Base-by-base conservation (phyloP, 2,888 invertebrate species). In the Xestia xanthographa region DNA sequence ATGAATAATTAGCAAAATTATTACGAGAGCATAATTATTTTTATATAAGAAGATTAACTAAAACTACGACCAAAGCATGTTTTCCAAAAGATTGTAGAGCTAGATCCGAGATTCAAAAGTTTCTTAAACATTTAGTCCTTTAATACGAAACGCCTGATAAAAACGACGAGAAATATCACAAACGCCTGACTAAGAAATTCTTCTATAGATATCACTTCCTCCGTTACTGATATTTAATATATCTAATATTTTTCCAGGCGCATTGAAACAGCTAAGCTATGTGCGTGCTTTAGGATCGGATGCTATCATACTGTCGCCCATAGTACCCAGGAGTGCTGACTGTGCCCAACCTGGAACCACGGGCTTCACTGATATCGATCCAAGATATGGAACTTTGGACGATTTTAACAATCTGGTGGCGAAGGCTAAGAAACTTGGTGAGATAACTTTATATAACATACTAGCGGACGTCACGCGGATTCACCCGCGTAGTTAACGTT, bases 301-400 rank as follows among this genome's bases (percentile, higher is more conserved):
- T 83, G 95, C 95, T 9, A 91, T 96, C 8, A 94, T 96, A 70
- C 88, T 96, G 56, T 96, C 96, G 0, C 90, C 96, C 0, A 69
- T 96, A 68, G 87, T 90, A 3, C 67, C 90, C 5, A 92, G 86
- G 75, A 96, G 93, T 80, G 80, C 86, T 95, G 97, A 97, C 26
- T 99, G 99, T 92, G 97, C 97, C 90, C 98, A 98, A 1, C 98
- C 99, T 82, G 99, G 99, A 73, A 97, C 98, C 50, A 94, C 97
- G 0, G 97, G 98, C 92, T 98, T 98, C 89, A 96, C 90, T 1
- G 97, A 97, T 26, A 97, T 99, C 63, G 98, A 98, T 86, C 94
- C 97, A 0, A 95, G 97, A 58, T 99, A 97, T 90, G 99, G 99
- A 0, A 97, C 96, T 0, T 87, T 98, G 78, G 95, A 95, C 0